Percentiles rank a stretch among this genome's conserved stretches.
Evolutionary conservation across 2,113 vertebrate genomes (phyloP).

Genomic region (Myiagra hebetior): DNA sequence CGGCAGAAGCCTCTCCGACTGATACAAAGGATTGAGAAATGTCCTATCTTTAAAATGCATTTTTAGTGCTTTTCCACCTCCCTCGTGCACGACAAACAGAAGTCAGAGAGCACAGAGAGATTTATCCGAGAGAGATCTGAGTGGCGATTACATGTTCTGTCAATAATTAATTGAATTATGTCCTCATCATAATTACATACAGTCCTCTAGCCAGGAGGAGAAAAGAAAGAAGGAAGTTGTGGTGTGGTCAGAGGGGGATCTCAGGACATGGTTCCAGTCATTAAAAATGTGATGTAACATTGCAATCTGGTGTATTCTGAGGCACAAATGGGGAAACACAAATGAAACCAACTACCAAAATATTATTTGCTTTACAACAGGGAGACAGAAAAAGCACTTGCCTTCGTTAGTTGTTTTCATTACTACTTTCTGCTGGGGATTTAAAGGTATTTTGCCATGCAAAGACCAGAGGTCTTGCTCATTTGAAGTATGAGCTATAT

Average conservation of each 20-base stretch:
- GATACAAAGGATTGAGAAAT: constrained; percentile 16
- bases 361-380: background rate
- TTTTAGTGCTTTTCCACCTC: constrained; percentile 17
- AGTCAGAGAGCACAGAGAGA: background rate
- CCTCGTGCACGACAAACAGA: constrained; percentile 12
- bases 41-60: background rate
- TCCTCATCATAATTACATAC: constrained; percentile 12
- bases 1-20: background rate
- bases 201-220: background rate
- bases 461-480: background rate
- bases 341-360: background rate
- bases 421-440: background rate
- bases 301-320: constrained; percentile 42
- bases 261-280: constrained; percentile 51
- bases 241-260: constrained; percentile 34
- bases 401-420: background rate
- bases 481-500: background rate
- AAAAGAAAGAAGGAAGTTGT: constrained; percentile 37
- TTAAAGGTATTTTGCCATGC: background rate
- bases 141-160: background rate
- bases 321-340: constrained; percentile 35
- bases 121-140: constrained; percentile 6
- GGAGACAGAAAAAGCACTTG: background rate
- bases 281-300: constrained; percentile 54
- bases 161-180: constrained; percentile 52